Conservation (phyloP, 2,797 vertebrate species). For the Mormyrops attenuatus region DNA sequence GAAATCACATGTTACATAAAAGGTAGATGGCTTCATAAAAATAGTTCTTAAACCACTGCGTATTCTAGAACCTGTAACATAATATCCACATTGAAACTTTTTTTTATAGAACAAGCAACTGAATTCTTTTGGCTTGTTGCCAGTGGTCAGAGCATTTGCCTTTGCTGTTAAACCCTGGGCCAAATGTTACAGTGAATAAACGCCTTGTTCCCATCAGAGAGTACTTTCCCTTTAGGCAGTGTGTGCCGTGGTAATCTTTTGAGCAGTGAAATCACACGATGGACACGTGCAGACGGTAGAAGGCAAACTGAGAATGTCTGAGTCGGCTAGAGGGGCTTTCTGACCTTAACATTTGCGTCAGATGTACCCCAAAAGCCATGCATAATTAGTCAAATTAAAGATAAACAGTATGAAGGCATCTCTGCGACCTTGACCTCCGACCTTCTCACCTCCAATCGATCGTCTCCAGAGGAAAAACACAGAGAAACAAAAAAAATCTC, state of each 20-base stretch:
- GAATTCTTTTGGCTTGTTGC: slow-evolving; percentile 4
- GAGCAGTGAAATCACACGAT: neutral
- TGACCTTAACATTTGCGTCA: neutral
- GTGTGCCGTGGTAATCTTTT: neutral
- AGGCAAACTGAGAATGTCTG: neutral
- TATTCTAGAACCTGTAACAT: slow-evolving; percentile 4
- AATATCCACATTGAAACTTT: neutral
- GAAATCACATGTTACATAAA: neutral
- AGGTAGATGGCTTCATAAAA: neutral
- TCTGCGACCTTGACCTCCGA: neutral
- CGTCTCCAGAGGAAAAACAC: neutral
- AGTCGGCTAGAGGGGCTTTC: neutral
- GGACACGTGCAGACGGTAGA: neutral
- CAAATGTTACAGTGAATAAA: slow-evolving; percentile 16
- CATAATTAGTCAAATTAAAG: neutral
- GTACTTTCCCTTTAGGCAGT: neutral
- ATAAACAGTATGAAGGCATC: neutral
- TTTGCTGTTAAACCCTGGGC: slow-evolving; percentile 5
- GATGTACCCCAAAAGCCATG: neutral
- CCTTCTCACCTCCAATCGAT: neutral
- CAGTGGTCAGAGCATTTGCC: neutral
- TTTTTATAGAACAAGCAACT: neutral
- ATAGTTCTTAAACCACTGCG: neutral
- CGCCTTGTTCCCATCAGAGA: slow-evolving; percentile 6
- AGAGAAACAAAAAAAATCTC: slow-evolving; percentile 1